Base-by-base conservation (phyloP, 2,113 vertebrate genomes). In the Piprites chloris region DNA sequence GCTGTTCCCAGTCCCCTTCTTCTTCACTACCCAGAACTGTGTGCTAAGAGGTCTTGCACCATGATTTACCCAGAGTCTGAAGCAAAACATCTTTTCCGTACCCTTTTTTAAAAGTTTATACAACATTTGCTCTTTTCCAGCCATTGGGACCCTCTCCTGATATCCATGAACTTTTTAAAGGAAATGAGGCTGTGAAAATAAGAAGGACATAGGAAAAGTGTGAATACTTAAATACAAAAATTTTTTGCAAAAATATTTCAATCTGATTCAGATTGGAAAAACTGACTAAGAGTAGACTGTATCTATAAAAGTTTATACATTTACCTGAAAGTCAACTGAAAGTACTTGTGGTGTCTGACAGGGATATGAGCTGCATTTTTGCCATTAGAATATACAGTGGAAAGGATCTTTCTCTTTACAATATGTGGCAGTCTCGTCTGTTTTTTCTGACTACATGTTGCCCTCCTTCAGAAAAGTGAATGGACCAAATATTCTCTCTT, bases 61-160 rank as follows among this genome's bases (percentile, higher is more conserved):
- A 22, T 2, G 1, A 42, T 67, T 73, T 88, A 33, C 32, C 44
- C 52, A 37, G 22, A 16, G 11, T 14, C 41, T 74, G 67, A 85
- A 68, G 9, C 14, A 9, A 78, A 9, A 55, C 32, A 49, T 1
- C 9, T 74, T 79, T 26, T 14, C 28, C 17, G 39, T n/a, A 39
- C 5, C 3, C 16, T 68, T 73, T 89, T 61, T 49, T 23, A 73
- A 73, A 79, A 67, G 22, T 2, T 47, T 53, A 73, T 42, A 21
- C 6, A 67, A 37, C 16, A 41, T 49, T 61, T 35, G 5, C 3
- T 44, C 52, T 61, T 83, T 87, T 66, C 39, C 7, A 37, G 8
- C 49, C 4, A 0, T 55, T 9, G 1, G 16, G 23, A 84, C 4
- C 13, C 5, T 73, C 6, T 65, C 23, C 5, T 32, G 16, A 28